Evolutionary conservation across 2,888 invertebrate genomes (phyloP), one percentile per base, ranked within the genome.

Genomic region (Neoitamus cyanurus): DNA sequence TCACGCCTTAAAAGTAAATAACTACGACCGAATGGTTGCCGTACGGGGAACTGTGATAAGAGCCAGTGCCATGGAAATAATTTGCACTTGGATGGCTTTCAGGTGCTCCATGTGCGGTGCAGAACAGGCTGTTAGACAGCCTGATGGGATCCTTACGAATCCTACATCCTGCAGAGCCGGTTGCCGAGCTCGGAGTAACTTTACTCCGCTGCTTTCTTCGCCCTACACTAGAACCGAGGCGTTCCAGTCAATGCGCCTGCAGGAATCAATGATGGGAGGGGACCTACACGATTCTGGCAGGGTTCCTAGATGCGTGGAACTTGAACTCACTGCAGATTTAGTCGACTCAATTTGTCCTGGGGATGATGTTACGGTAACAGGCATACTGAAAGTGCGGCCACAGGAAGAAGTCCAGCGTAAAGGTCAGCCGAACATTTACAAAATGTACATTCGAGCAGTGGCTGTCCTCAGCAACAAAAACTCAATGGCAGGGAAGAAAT

Each of bases 291-390:
- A 94, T 87, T 94, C 94, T 85, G 95, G 95, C 30, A 93, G 95
- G 72, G 93, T 96, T 87, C 96, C 97, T 1, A 92, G 95, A 86
- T 95, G 94, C 87, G 93, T 98, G 34, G 97, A 98, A 89, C 95
- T 98, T 89, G 97, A 98, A 90, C 92, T 98, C 6, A 94, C 94
- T 83, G 94, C 95, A 85, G 97, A 97, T 91, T 92, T 98, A 70
- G 97, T 97, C 1, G 95, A 96, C 87, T 92, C 94, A 30, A 96
- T 97, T 87, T 94, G 95, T 87, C 97, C 98, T 11, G 98, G 98
- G 1, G 97, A 98, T 92, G 95, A 97, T 87, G 93, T 98, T 0
- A 95, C 95, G 13, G 93, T 98, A 9, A 96, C 96, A 84, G 99
- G 98, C 37, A 94, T 97, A 86, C 94, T 98, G 25, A 97, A 96